These are phyloP conservation scores for Discoglossus pictus DNA, from an alignment of 2,797 vertebrate genomes.

Conservation along the genomic window DNA sequence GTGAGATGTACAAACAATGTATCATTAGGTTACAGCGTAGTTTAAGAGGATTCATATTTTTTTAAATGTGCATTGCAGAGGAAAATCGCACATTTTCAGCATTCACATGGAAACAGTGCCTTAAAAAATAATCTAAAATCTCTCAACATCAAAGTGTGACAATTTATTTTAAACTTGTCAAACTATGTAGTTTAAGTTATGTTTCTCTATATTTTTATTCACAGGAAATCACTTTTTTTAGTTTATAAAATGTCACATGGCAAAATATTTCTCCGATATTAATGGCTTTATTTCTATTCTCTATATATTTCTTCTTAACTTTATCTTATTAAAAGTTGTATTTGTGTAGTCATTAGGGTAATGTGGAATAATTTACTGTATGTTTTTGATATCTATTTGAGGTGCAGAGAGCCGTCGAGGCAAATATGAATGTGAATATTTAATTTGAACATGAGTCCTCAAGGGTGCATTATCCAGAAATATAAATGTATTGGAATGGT, in stretches of 20 bases:
- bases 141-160: conserved; percentile 38
- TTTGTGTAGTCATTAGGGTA: conserved; percentile 6
- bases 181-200: conserved; percentile 40
- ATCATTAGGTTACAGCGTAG: conserved; percentile 35
- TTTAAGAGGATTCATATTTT: conserved; percentile 43
- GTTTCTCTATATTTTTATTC: conserved; percentile 27
- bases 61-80: conserved; percentile 41
- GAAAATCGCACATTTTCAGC: conserved; percentile 41
- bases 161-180: conserved; percentile 35
- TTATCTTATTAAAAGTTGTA: neutral
- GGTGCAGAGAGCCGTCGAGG: neutral
- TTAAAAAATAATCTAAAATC: conserved; percentile 48
- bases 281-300: neutral
- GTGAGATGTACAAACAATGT: too few species aligned
- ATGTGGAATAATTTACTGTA: neutral
- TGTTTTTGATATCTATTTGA: neutral
- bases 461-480: neutral
- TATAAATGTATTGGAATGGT: neutral
- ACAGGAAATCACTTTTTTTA: conserved; percentile 19
- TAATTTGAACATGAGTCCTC: too few species aligned
- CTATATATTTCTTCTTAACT: neutral
- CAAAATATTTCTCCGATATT: neutral
- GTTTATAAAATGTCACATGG: neutral
- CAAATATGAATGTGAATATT: neutral
- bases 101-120: conserved; percentile 37